Percentiles rank a stretch among this genome's conserved stretches.
Evolutionary conservation across 2,888 invertebrate genomes (phyloP).

Genomic region (Torymus auratus): DNA sequence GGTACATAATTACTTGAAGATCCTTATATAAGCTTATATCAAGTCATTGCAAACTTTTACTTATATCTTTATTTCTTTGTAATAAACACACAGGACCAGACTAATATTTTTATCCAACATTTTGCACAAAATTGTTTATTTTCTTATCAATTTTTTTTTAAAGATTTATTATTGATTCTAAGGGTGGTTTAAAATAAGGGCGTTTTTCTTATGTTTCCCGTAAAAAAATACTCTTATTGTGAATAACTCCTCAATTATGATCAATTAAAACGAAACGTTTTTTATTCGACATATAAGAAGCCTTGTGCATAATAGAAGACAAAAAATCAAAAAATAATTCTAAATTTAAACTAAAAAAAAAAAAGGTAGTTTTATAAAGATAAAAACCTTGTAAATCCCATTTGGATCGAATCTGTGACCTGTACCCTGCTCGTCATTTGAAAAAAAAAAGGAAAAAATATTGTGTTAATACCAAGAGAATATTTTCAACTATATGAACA

Average conservation of each 20-base stretch:
- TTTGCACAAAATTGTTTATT: not conserved
- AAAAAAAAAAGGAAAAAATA: constrained; percentile 54
- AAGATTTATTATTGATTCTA: too few relatives aligned
- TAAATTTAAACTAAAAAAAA: constrained; percentile 27
- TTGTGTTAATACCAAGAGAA: constrained; percentile 46
- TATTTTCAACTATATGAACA: constrained; percentile 20
- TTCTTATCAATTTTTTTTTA: not conserved
- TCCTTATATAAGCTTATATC: too few relatives aligned
- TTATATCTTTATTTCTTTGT: constrained; percentile 10
- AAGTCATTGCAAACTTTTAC: not conserved
- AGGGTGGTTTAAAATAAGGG: too few relatives aligned
- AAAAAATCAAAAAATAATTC: constrained; percentile 26
- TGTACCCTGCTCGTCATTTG: constrained; percentile 51
- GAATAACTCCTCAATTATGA: not conserved
- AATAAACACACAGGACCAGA: not conserved
- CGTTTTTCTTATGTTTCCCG: too few relatives aligned
- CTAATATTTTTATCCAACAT: not conserved
- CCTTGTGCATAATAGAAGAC: constrained; percentile 33
- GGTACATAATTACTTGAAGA: too few relatives aligned
- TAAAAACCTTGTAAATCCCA: constrained; percentile 59
- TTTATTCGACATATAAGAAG: constrained; percentile 37
- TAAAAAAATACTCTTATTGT: not conserved
- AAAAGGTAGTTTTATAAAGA: constrained; percentile 49
- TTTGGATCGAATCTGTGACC: constrained; percentile 57
- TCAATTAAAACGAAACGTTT: not conserved